A percentile compares a stretch with the other conserved stretches of the same genome.
phyloP scores from a whole-genome alignment of 2,113 vertebrate genomes.

The Madoqua kirkii region DNA sequence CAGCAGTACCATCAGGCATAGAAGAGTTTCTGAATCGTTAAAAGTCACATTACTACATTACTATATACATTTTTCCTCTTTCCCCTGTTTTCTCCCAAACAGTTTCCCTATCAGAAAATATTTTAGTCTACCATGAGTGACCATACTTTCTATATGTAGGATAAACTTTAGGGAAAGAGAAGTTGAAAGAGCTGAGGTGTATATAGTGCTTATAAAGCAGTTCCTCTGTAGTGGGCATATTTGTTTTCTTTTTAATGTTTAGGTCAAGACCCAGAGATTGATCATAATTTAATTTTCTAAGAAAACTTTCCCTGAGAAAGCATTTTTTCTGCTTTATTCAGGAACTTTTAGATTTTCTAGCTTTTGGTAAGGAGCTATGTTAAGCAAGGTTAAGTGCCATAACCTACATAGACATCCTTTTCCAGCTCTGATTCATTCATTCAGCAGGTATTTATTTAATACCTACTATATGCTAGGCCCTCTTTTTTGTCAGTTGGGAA shows the following conservation, averaged over 20 bases:
- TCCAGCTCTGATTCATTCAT: background rate
- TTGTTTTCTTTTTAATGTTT: slow-evolving; percentile 43
- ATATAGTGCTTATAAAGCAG: background rate
- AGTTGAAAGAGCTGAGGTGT: background rate
- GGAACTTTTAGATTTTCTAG: slow-evolving; percentile 31
- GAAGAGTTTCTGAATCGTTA: background rate
- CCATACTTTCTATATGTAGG: background rate
- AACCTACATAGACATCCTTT: background rate
- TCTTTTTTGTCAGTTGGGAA: background rate
- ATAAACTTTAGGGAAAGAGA: background rate
- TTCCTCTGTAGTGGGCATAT: background rate
- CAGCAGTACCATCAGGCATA: background rate
- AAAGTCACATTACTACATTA: background rate
- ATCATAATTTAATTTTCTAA: slow-evolving; percentile 49
- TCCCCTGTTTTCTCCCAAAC: background rate
- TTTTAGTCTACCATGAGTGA: background rate
- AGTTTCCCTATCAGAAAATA: background rate
- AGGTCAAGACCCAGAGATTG: slow-evolving; percentile 49
- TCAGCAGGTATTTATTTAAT: slow-evolving; percentile 20
- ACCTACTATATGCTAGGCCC: background rate
- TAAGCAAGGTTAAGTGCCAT: background rate
- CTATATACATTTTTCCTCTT: background rate
- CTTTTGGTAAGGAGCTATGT: slow-evolving; percentile 15
- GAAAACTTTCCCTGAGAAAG: slow-evolving; percentile 43
- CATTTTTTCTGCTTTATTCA: slow-evolving; percentile 43